A percentile compares a stretch with the other conserved stretches of the same genome.
phyloP scores from a whole-genome alignment of 1,140 invertebrate genomes.

The Ooceraea biroi region DNA sequence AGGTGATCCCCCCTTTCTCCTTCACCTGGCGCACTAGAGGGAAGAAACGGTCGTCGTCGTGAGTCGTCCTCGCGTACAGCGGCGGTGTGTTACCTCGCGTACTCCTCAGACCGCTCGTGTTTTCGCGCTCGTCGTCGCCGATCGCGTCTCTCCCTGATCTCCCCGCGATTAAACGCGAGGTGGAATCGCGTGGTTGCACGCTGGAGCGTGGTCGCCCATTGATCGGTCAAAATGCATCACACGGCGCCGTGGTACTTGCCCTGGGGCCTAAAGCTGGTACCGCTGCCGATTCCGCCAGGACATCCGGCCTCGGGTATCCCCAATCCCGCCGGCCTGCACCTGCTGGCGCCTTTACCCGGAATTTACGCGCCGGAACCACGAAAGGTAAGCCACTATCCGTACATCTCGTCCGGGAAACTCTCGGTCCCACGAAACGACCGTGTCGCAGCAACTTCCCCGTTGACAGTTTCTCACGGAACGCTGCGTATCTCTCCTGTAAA shows the following conservation, averaged over 20 bases:
- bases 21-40: slow-evolving; percentile 8
- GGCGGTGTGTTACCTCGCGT: background rate
- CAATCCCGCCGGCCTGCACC: slow-evolving; percentile 82
- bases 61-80: background rate
- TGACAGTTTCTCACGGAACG: background rate
- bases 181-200: slow-evolving; percentile 15
- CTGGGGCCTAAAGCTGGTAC: slow-evolving; percentile 85
- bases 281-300: slow-evolving; percentile 83
- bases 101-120: background rate
- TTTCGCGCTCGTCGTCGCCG: background rate
- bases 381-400: slow-evolving; percentile 78
- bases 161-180: background rate
- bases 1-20: slow-evolving; percentile 57
- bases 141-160: background rate
- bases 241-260: slow-evolving; percentile 85
- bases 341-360: slow-evolving; percentile 83
- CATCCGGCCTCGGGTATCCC: slow-evolving; percentile 84
- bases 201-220: slow-evolving; percentile 62
- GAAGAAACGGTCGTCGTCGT: background rate
- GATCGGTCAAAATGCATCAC: slow-evolving; percentile 82
- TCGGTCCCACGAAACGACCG: no score
- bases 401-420: background rate
- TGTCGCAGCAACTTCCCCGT: background rate
- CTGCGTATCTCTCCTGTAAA: background rate
- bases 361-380: slow-evolving; percentile 85